Conservation (phyloP, 2,797 vertebrate species). For the Pseudopleuronectes americanus region DNA sequence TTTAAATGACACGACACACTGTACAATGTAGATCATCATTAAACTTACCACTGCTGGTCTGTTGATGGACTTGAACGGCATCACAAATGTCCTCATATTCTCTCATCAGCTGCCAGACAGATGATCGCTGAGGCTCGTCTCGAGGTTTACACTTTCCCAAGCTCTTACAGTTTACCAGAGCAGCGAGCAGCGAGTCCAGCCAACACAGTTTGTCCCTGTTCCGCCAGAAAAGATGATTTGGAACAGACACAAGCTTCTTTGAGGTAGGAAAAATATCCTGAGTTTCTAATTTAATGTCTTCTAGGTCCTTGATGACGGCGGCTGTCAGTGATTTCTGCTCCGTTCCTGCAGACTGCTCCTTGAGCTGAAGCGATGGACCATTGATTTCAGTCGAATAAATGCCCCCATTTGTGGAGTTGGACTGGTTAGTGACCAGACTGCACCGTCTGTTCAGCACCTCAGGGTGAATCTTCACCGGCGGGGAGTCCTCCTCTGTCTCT, state of each 20-base stretch:
- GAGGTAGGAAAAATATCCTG: conserved; percentile 7
- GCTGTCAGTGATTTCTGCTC: not conserved
- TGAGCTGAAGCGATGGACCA: not conserved
- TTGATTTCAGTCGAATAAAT: conserved; percentile 12
- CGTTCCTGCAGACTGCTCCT: not conserved
- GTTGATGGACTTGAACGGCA: conserved; percentile 68
- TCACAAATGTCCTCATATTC: conserved; percentile 79
- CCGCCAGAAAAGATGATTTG: conserved; percentile 87
- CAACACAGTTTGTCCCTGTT: conserved; percentile 89
- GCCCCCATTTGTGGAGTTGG: not conserved
- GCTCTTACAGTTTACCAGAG: conserved; percentile 85
- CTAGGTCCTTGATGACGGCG: not conserved
- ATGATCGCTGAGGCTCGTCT: conserved; percentile 57
- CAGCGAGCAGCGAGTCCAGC: conserved; percentile 91
- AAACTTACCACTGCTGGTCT: conserved; percentile 70
- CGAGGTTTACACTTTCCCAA: conserved; percentile 66
- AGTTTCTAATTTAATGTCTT: not conserved
- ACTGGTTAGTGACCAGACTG: conserved; percentile 19
- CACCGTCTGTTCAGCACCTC: not conserved
- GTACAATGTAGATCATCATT: not conserved
- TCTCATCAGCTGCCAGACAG: conserved; percentile 82
- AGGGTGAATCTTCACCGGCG: conserved; percentile 5
- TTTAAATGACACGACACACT: not conserved
- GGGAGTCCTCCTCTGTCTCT: not conserved
- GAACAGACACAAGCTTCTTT: conserved; percentile 50